Percentiles rank a stretch among this genome's conserved stretches.
phyloP scores from a whole-genome alignment of 2,797 vertebrate genomes.

The Myotis myotis region DNA sequence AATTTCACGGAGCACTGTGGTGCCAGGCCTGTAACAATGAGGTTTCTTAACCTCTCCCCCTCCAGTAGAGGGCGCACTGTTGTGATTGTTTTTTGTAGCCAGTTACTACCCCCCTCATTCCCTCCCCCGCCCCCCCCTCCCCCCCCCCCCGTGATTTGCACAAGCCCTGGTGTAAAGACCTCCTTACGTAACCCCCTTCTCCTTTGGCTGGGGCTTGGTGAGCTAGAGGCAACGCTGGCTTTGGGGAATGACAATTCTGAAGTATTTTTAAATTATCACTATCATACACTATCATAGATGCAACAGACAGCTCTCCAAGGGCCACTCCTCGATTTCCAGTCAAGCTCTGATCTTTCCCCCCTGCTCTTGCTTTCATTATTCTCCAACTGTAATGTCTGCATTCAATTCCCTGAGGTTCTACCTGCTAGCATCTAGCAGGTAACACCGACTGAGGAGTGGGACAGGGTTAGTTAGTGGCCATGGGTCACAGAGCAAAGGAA shows the following conservation, averaged over 20 bases:
- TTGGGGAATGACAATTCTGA: not conserved
- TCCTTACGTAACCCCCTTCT: constrained; percentile 79
- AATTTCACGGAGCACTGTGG: not conserved
- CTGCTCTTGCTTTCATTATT: not conserved
- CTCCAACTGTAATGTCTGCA: not conserved
- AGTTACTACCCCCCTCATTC: constrained; percentile 78
- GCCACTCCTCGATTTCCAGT: not conserved
- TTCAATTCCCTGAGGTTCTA: not conserved
- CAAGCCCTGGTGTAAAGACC: constrained; percentile 83
- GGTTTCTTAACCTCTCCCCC: constrained; percentile 87
- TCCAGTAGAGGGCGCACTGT: constrained; percentile 87
- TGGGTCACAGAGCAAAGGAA: not conserved
- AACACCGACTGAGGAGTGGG: no score
- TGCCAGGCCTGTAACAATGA: constrained; percentile 84
- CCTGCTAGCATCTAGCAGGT: no score
- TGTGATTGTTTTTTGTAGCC: constrained; percentile 87
- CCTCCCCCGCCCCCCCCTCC: constrained; percentile 58
- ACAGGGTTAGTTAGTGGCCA: not conserved
- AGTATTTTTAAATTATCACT: not conserved
- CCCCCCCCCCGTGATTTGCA: constrained; percentile 85
- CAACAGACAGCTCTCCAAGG: not conserved
- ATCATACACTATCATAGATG: not conserved
- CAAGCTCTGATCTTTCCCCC: not conserved
- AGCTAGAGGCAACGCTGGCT: not conserved
- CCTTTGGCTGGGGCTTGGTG: not conserved